Base-by-base conservation (phyloP, 2,888 invertebrate genomes). In the Pachycephus smyrnensis region DNA sequence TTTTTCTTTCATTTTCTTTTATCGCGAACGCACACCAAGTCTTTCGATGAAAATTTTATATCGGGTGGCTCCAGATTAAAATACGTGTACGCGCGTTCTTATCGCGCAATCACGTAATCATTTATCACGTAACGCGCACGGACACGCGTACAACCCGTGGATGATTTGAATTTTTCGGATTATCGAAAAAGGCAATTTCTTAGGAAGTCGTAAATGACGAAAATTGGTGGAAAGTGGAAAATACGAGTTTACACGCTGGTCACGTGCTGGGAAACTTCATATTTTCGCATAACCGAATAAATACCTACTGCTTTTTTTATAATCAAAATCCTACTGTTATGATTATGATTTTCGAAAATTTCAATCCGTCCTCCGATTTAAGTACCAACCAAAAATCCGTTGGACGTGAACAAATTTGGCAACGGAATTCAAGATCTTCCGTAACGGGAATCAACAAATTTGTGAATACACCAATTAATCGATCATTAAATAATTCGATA, bases 201-300 rank as follows among this genome's bases (percentile, higher is more conserved):
- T 69, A 12, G 68, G 30, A 32, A 3, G 11, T 35, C n/a, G n/a
- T n/a, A 71, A 36, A 30, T 23, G 2, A 30, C n/a, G n/a, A 32
- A 36, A 31, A 71, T 32, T 36, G 32, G 37, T 69, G 69, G 40
- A 69, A 71, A 71, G 31, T 30, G 30, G 37, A 71, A 76, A 37
- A 37, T 76, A 31, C 71, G 23, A 37, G 69, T 76, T 37, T 71
- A 76, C 31, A 71, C 31, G 69, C 35, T 35, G 69, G 68, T 32
- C 31, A 71, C 71, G 71, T 71, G 71, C 71, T 9, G 33, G 15
- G 33, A 71, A n/a, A 71, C 12, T 33, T 30, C 32, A 11, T 11
- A 71, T 33, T 31, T 32, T 23, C 32, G 40, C 40, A 40, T 40
- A 40, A 40, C 40, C 15, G 40, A 15, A 40, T n/a, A 40, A 40